Conservation (phyloP, 2,888 invertebrate genomes). For the Epinotia bilunana region DNA sequence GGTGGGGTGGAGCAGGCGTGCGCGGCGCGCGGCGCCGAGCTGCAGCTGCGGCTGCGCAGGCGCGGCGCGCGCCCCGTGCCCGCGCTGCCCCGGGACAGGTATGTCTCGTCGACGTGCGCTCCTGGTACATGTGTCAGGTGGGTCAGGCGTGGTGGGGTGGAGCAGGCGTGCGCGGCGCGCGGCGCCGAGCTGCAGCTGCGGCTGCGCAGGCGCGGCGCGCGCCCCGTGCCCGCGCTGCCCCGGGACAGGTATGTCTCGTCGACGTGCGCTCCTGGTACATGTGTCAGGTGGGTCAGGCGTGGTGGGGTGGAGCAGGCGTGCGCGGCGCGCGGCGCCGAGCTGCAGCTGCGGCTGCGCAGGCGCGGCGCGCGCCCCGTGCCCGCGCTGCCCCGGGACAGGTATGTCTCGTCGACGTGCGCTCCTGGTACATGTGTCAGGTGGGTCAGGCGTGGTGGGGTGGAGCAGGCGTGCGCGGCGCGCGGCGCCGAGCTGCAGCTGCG, state of each 20-base stretch:
- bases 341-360: slow-evolving; percentile 58
- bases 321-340: slow-evolving; percentile 52
- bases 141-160: slow-evolving; percentile 72
- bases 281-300: slow-evolving; percentile 66
- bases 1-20: slow-evolving; percentile 65
- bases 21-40: slow-evolving; percentile 52
- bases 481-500: slow-evolving; percentile 55
- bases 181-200: slow-evolving; percentile 55
- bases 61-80: slow-evolving; percentile 52
- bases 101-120: neutral
- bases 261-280: too few species aligned
- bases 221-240: slow-evolving; percentile 39
- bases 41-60: slow-evolving; percentile 58
- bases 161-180: slow-evolving; percentile 52
- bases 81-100: slow-evolving; percentile 11
- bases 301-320: slow-evolving; percentile 65
- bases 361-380: slow-evolving; percentile 52
- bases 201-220: slow-evolving; percentile 59
- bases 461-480: slow-evolving; percentile 52
- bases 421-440: slow-evolving; percentile 54
- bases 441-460: slow-evolving; percentile 73
- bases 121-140: slow-evolving; percentile 54
- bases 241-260: neutral
- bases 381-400: slow-evolving; percentile 11
- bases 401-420: neutral